Evolutionary conservation across 2,113 vertebrate genomes (phyloP).

Genomic region (Natator depressus): DNA sequence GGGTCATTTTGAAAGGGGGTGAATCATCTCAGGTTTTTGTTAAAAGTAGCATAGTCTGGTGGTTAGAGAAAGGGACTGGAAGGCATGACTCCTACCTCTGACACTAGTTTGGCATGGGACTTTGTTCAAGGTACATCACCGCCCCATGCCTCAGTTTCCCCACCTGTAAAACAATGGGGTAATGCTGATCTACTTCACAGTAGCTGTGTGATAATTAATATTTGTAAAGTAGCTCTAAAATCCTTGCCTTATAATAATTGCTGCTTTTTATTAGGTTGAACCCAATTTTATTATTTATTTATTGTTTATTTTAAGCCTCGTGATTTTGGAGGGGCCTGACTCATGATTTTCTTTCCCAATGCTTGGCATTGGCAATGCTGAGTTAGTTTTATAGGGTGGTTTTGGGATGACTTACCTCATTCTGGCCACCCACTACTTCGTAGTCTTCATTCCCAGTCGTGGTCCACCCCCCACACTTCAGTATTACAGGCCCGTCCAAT

Average conservation of each 20-base stretch:
- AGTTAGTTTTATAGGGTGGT: neutral
- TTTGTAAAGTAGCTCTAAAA: neutral
- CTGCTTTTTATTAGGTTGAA: neutral
- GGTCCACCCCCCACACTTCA: neutral
- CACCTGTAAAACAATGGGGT: neutral
- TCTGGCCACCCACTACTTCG: neutral
- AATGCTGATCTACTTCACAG: neutral
- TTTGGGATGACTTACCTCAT: neutral
- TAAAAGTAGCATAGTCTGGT: neutral
- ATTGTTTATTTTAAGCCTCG: neutral
- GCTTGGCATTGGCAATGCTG: neutral
- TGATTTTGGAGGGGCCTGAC: neutral
- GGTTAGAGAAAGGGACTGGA: neutral
- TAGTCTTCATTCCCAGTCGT: neutral
- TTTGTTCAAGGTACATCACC: neutral
- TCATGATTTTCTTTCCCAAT: neutral
- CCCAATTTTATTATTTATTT: neutral
- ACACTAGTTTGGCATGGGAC: neutral
- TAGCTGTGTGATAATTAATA: neutral
- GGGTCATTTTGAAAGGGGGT: neutral
- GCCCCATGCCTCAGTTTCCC: neutral
- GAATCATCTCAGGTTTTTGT: neutral
- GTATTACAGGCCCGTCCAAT: neutral
- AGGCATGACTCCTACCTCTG: neutral
- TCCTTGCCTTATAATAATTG: neutral